These are phyloP conservation scores for Meloidogyne floridensis DNA, from an alignment of 1,140 invertebrate genomes.

Conservation along the genomic window DNA sequence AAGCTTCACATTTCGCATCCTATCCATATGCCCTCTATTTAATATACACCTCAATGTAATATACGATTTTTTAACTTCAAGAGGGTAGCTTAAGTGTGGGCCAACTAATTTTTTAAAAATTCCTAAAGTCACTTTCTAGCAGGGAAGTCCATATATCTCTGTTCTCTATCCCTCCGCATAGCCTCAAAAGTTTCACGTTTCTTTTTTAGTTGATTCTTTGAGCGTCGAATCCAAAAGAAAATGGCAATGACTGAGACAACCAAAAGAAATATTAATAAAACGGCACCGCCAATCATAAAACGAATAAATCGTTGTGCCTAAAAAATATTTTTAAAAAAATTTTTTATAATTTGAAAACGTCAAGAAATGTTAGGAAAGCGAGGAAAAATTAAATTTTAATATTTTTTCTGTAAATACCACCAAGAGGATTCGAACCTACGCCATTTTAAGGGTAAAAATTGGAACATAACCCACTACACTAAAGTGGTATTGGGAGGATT, in stretches of 20 bases:
- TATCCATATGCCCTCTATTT: no score
- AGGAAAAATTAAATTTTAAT: no score
- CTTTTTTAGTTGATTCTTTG: conserved; percentile 43
- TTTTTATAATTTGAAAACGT: not conserved
- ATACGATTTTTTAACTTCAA: no score
- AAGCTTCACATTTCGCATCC: no score
- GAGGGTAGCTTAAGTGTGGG: not conserved
- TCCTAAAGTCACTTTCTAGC: conserved; percentile 37
- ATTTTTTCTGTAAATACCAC: no score
- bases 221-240: conserved; percentile 37
- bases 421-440: no score
- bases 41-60: no score
- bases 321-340: not conserved
- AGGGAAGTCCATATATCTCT: conserved; percentile 59
- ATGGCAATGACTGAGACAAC: conserved; percentile 24
- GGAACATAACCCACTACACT: no score
- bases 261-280: conserved; percentile 40
- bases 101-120: not conserved
- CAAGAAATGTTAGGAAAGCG: no score
- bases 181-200: conserved; percentile 42
- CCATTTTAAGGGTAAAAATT: no score
- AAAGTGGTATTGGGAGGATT: no score
- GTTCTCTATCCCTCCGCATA: conserved; percentile 40
- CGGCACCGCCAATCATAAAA: conserved; percentile 34
- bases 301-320: conserved; percentile 18